These are phyloP conservation scores for Podargus strigoides DNA, from an alignment of 2,797 vertebrate species.

Conservation along the genomic window DNA sequence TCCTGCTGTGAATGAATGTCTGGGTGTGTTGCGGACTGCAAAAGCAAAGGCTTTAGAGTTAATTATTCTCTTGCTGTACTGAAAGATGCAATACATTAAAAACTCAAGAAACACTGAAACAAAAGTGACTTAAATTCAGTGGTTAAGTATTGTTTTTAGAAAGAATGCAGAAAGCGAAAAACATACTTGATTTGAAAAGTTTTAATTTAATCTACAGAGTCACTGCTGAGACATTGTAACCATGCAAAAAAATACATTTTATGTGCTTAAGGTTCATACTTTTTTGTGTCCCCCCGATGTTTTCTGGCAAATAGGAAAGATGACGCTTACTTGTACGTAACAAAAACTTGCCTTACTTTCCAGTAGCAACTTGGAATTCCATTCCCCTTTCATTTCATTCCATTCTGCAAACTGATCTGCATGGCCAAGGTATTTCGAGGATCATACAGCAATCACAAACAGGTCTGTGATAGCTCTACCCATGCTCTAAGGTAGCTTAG, in stretches of 20 bases:
- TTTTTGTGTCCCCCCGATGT: neutral
- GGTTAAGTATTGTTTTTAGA: neutral
- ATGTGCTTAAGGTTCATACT: rapidly evolving
- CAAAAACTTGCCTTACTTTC: neutral
- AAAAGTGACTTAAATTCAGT: neutral
- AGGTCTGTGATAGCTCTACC: neutral
- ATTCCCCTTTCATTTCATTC: neutral
- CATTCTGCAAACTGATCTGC: neutral
- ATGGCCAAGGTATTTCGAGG: neutral
- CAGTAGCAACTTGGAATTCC: neutral
- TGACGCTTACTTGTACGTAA: rapidly evolving
- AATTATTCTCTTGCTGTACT: neutral
- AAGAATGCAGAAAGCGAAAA: neutral
- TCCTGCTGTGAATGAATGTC: neutral
- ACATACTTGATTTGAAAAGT: neutral
- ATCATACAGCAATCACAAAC: neutral
- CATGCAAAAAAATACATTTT: neutral
- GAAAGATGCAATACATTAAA: neutral
- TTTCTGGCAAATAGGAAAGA: neutral
- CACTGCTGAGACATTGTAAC: neutral
- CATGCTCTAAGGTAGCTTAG: neutral
- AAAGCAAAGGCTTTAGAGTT: neutral
- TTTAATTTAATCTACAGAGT: neutral
- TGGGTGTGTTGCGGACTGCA: neutral
- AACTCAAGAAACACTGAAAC: neutral